Percentiles rank a stretch among this genome's conserved stretches.
phyloP scores from a whole-genome alignment of 2,888 invertebrate genomes.

The Cremastinae sp. region DNA sequence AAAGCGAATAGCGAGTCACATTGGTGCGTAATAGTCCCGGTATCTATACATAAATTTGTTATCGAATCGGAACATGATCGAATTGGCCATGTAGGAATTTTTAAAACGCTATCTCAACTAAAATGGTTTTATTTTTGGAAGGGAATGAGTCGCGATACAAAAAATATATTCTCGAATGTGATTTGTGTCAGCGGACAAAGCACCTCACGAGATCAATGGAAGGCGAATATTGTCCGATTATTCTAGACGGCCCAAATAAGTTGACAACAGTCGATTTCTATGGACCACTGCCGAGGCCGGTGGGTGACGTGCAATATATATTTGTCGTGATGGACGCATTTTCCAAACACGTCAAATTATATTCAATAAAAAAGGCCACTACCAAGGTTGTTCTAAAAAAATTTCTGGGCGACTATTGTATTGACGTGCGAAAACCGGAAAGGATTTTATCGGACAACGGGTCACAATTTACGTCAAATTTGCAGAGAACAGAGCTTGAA shows the following conservation, averaged over 20 bases:
- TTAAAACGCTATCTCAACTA: slow-evolving; percentile 15
- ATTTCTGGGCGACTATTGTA: neutral
- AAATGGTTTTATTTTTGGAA: slow-evolving; percentile 35
- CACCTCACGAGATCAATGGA: slow-evolving; percentile 21
- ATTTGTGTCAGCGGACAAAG: slow-evolving; percentile 44
- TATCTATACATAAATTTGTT: no score
- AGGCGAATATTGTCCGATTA: slow-evolving; percentile 43
- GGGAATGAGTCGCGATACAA: slow-evolving; percentile 25
- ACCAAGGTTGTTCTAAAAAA: neutral
- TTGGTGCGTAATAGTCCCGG: no score
- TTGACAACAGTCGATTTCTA: slow-evolving; percentile 37
- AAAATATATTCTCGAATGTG: slow-evolving; percentile 32
- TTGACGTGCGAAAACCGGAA: neutral
- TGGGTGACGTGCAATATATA: slow-evolving; percentile 34
- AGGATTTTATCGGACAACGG: slow-evolving; percentile 44
- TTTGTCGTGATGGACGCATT: slow-evolving; percentile 26
- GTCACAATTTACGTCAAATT: slow-evolving; percentile 40
- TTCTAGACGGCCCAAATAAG: slow-evolving; percentile 33
- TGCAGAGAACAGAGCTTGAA: slow-evolving; percentile 12
- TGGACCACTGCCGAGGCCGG: slow-evolving; percentile 33
- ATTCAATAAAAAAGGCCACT: neutral
- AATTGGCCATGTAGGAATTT: slow-evolving; percentile 32
- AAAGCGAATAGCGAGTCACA: no score
- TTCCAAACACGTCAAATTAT: neutral
- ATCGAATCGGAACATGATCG: slow-evolving; percentile 34